Evolutionary conservation across 2,113 vertebrate genomes (phyloP), one percentile per base, ranked within the genome.

Genomic region (Crotalus tigris): DNA sequence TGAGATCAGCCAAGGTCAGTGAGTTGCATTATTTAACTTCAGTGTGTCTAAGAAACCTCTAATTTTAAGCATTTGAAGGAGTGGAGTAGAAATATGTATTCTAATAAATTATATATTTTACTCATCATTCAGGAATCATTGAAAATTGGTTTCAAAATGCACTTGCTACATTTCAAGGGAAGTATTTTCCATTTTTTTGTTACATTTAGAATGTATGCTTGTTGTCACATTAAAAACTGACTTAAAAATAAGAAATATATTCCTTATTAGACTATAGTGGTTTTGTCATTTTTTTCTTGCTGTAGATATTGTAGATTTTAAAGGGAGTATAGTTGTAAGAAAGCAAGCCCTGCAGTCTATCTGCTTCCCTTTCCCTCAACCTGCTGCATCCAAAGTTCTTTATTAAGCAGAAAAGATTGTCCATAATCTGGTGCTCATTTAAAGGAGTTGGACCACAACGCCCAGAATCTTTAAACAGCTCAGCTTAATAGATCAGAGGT

Each of bases 341-440:
- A 24, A 51, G 17, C 49, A 57, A 85, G 23, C 21, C 54, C 61
- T 49, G 26, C 13, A 24, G 21, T 69, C 13, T 53, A 26, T 19
- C 58, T 53, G n/a, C 21, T 89, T 94, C 95, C 91, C 95, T 97
- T 96, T 96, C 97, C 97, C 96, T 95, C 97, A 97, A 97, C 95
- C 97, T 97, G 98, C 98, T 99, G 98, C 98, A 98, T 99, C 99
- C 99, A 99, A 99, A 99, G 99, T 99, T 99, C 99, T 99, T 98
- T 99, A 99, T 98, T 99, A 98, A 99, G 98, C 98, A 98, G 89
- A 90, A n/a, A 4, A 90, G 46, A 61, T 81, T 26, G 29, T 29
- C 15, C 24, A 26, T 15, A 69, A 21, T 26, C 44, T n/a, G 26
- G 24, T 90, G 89, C 17, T 46, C 46, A 17, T 33, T 49, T 49